These are phyloP conservation scores for Psittacus erithacus DNA, from an alignment of 2,113 vertebrate genomes.

Conservation along the genomic window DNA sequence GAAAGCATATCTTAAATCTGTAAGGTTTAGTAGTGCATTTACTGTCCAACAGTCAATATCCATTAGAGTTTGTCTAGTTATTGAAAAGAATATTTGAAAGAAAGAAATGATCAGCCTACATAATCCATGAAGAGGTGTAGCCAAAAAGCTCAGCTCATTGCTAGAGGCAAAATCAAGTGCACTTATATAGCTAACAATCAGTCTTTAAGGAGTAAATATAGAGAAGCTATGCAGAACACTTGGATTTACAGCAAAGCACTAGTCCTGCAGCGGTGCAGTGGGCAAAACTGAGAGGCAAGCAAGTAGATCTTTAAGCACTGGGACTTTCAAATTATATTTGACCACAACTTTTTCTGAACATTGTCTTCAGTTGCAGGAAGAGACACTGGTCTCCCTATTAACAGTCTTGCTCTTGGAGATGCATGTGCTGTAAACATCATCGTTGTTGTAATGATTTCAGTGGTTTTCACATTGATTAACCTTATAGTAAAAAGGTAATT, in stretches of 20 bases:
- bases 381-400: background rate
- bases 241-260: background rate
- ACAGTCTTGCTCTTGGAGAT: background rate
- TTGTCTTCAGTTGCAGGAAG: background rate
- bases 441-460: background rate
- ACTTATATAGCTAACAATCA: background rate
- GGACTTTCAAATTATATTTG: background rate
- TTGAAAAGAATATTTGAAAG: background rate
- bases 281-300: background rate
- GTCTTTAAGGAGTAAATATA: background rate
- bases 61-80: background rate
- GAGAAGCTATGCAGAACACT: background rate
- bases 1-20: background rate
- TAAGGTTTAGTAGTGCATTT: background rate
- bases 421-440: background rate
- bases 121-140: background rate
- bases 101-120: background rate
- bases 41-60: background rate
- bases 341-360: background rate
- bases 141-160: background rate
- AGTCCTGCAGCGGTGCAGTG: background rate
- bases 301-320: background rate
- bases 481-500: background rate
- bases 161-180: background rate
- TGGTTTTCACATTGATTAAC: accelerated